A percentile compares a stretch with the other conserved stretches of the same genome.
Conservation (phyloP, 2,113 vertebrate species). For the Dryoscopus gambensis region DNA sequence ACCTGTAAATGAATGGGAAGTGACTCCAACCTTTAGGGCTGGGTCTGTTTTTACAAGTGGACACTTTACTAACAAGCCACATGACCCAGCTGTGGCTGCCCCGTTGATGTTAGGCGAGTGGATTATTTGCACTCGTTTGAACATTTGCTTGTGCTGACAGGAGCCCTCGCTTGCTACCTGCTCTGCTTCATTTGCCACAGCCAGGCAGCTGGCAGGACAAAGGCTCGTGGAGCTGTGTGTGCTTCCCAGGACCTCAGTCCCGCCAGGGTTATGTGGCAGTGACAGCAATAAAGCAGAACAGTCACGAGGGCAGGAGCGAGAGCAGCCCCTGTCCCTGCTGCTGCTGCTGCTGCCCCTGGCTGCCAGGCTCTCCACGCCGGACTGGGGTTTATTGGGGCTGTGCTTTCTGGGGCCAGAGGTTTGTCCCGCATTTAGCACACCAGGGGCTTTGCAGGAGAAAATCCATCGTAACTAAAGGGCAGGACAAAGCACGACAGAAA, state of each 20-base stretch:
- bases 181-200: rapidly evolving
- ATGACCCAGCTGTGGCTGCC: neutral
- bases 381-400: neutral
- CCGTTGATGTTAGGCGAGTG: rapidly evolving
- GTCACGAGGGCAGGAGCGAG: rapidly evolving
- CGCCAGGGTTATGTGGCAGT: neutral
- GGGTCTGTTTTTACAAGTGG: neutral
- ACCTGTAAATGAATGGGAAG: neutral
- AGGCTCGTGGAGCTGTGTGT: rapidly evolving
- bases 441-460: neutral
- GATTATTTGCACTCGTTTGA: neutral
- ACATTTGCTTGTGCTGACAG: neutral
- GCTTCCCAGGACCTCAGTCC: rapidly evolving
- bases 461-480: neutral
- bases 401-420: neutral
- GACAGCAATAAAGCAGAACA: neutral
- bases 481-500: neutral
- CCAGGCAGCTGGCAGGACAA: neutral
- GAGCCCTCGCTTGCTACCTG: neutral
- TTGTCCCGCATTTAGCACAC: neutral
- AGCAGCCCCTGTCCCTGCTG: rapidly evolving
- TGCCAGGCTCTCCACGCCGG: neutral
- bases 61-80: neutral
- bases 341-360: neutral
- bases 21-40: neutral